Base-by-base conservation (phyloP, 2,113 vertebrate genomes). In the Percina caprodes region DNA sequence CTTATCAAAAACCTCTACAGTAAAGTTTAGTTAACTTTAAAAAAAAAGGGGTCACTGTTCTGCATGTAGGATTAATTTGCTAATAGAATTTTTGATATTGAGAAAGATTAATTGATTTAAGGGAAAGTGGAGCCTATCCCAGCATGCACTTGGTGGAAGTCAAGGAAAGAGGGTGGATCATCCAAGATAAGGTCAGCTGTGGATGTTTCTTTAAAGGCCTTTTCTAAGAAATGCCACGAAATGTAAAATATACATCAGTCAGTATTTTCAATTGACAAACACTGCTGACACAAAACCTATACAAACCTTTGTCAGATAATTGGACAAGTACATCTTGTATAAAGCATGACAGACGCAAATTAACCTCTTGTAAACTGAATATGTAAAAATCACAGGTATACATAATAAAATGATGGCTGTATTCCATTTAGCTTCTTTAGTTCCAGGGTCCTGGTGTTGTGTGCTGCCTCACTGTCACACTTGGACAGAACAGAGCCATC, bases 121-220 rank as follows among this genome's bases (percentile, higher is more conserved):
- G 49, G 24, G 45, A 14, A 65, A 55, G 35, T 2, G 52, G 63
- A 56, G 49, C 24, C 42, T 52, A n/a, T 51, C 46, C 45, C 45
- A 69, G 14, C 69, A 72, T 63, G 33, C 39, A 56, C 12, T 58
- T 26, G 60, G 33, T 51, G n/a, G n/a, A 42, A 26, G 10, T 67
- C 24, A 48, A 49, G 26, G 12, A 23, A 61, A 61, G 5, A 33
- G 55, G 24, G 18, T 39, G 19, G 51, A 58, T 26, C 30, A 21
- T 58, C 23, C 23, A 60, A 33, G 24, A 21, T 26, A 18, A 59
- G 7, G 12, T 35, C 46, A 49, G 30, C 26, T 51, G 45, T 16
- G 10, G 18, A 26, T 49, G 26, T 24, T 48, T 66, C 35, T 63
- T 63, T 5, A 63, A 45, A 42, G 16, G 33, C 15, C 1, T 16